Conservation (phyloP, 2,888 invertebrate species). For the Drosophila seclusa region DNA sequence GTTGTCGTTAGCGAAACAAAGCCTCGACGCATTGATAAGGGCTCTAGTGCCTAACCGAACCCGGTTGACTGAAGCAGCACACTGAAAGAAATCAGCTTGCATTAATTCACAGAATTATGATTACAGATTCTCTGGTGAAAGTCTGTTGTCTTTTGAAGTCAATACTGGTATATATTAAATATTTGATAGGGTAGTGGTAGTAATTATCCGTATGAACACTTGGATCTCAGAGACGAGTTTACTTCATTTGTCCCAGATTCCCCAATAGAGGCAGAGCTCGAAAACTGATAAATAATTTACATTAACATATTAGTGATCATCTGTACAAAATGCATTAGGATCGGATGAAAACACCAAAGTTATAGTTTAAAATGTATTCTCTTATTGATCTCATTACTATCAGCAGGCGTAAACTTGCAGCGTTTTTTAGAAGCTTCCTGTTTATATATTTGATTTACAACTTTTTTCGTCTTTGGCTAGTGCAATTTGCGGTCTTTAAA, state of each 20-base stretch:
- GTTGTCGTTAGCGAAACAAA: constrained; percentile 62
- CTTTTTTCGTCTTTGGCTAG: no score
- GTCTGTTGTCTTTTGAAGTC: not conserved
- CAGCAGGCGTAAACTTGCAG: no score
- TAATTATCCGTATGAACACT: not conserved
- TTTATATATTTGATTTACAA: not conserved
- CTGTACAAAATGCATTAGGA: no score
- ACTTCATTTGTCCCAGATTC: not conserved
- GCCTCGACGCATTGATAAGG: constrained; percentile 63
- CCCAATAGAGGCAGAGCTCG: fast-evolving
- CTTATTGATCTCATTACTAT: no score
- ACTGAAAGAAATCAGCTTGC: constrained; percentile 36
- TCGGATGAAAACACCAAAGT: no score
- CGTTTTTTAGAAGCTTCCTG: no score
- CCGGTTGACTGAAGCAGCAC: constrained; percentile 19
- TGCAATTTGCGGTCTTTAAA: no score
- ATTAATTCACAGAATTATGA: not conserved
- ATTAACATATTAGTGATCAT: not conserved
- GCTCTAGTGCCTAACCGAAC: constrained; percentile 49
- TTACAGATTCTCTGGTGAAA: not conserved
- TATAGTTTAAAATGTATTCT: no score
- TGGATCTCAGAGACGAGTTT: not conserved
- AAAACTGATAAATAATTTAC: no score
- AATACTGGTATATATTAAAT: not conserved
- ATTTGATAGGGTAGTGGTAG: not conserved